These are phyloP conservation scores for Stegostoma tigrinum DNA, from an alignment of 2,113 vertebrate genomes.

Conservation along the genomic window DNA sequence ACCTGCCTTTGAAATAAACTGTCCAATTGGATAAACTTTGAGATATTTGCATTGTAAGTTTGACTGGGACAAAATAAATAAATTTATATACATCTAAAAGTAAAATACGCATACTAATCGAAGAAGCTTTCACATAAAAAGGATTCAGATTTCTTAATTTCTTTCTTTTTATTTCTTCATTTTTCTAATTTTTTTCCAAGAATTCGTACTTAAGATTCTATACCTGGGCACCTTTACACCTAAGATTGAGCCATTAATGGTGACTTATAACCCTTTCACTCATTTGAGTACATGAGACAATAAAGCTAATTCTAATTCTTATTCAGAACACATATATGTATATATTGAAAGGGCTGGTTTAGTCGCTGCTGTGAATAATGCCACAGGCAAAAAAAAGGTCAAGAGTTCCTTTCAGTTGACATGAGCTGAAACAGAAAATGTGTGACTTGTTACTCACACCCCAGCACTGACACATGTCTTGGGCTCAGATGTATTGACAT, in stretches of 20 bases:
- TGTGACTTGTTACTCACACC: not conserved
- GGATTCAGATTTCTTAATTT: no score
- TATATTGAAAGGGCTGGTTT: not conserved
- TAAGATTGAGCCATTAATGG: no score
- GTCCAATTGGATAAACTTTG: not conserved
- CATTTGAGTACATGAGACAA: no score
- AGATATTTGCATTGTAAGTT: not conserved
- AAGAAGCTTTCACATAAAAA: not conserved
- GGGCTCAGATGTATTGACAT: not conserved
- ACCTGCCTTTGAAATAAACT: not conserved
- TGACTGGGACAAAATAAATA: not conserved
- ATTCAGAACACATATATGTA: not conserved
- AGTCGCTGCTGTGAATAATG: not conserved
- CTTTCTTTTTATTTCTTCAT: no score
- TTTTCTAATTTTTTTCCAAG: no score
- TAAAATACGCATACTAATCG: not conserved
- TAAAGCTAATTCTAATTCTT: no score
- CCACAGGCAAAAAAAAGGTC: not conserved
- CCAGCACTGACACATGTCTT: not conserved
- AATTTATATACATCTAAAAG: not conserved
- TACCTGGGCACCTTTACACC: no score
- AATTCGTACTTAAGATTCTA: no score
- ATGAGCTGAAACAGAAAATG: not conserved
- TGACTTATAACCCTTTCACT: no score
- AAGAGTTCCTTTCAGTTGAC: not conserved